A percentile compares a stretch with the other conserved stretches of the same genome.
Evolutionary conservation across 2,113 vertebrate species (phyloP).

Genomic region (Mobula birostris): DNA sequence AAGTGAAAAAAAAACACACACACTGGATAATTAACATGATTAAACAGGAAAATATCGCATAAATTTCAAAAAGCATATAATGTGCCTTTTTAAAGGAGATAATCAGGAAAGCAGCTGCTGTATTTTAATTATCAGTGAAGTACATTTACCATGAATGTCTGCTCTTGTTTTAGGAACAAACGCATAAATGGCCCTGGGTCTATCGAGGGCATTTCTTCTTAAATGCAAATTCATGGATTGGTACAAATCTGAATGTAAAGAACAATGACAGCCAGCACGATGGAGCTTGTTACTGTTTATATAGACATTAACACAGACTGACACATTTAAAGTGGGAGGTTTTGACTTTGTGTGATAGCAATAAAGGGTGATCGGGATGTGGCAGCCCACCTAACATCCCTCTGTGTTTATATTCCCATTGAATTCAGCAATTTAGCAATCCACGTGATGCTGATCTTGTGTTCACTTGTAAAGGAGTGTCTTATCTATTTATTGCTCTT

Average conservation of each 20-base stretch:
- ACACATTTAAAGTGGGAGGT: neutral
- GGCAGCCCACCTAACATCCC: neutral
- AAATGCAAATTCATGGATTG: neutral
- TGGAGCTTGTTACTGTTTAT: neutral
- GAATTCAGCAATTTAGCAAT: neutral
- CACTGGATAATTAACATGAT: neutral
- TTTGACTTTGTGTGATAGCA: neutral
- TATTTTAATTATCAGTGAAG: constrained; percentile 4
- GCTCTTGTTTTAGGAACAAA: neutral
- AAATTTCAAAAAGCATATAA: neutral
- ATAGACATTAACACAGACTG: neutral
- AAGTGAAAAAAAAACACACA: neutral
- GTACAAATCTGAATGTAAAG: neutral
- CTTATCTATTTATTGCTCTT: neutral
- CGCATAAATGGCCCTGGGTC: neutral
- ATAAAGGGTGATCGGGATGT: neutral
- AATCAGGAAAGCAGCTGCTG: neutral
- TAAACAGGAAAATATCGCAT: neutral
- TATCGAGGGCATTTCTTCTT: neutral
- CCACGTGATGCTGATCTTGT: neutral
- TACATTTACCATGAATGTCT: neutral
- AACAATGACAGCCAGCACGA: neutral
- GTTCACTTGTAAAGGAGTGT: neutral
- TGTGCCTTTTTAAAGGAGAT: neutral
- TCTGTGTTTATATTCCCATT: neutral